Percentiles rank a stretch among this genome's conserved stretches.
Conservation (phyloP, 64 coral and sea anemone species). For the Acropora tenuis region DNA sequence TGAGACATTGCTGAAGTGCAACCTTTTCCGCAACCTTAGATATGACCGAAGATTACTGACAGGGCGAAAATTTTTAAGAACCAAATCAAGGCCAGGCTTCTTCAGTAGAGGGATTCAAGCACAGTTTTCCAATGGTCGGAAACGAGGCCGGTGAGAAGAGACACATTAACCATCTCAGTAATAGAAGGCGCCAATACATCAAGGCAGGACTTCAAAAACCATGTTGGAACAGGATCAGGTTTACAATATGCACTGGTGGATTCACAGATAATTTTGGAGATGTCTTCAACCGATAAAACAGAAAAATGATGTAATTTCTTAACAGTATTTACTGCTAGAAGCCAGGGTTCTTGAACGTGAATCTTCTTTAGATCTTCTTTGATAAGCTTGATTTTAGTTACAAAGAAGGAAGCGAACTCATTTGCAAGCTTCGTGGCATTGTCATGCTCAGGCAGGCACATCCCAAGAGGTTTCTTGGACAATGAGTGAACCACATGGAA, state of each 20-base stretch:
- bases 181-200: no score
- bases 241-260: not conserved
- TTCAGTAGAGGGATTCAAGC: not conserved
- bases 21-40: no score
- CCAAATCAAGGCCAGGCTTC: not conserved
- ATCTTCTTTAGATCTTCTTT: conserved; percentile 25
- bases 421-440: conserved; percentile 20
- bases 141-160: no score
- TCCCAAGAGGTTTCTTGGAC: conserved; percentile 23
- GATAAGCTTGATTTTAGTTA: conserved; percentile 2
- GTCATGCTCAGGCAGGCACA: conserved; percentile 19
- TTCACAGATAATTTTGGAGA: not conserved
- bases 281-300: not conserved
- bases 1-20: no score
- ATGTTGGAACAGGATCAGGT: not conserved
- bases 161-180: no score
- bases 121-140: not conserved
- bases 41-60: no score
- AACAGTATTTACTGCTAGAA: not conserved
- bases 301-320: conserved; percentile 17
- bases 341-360: conserved; percentile 12
- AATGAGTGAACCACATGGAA: conserved; percentile 17
- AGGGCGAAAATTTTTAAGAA: not conserved
- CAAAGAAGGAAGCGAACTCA: not conserved
- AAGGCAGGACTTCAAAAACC: no score